Evolutionary conservation across 2,888 invertebrate genomes (phyloP), one percentile per base, ranked within the genome.

Genomic region (Erynnis tages): DNA sequence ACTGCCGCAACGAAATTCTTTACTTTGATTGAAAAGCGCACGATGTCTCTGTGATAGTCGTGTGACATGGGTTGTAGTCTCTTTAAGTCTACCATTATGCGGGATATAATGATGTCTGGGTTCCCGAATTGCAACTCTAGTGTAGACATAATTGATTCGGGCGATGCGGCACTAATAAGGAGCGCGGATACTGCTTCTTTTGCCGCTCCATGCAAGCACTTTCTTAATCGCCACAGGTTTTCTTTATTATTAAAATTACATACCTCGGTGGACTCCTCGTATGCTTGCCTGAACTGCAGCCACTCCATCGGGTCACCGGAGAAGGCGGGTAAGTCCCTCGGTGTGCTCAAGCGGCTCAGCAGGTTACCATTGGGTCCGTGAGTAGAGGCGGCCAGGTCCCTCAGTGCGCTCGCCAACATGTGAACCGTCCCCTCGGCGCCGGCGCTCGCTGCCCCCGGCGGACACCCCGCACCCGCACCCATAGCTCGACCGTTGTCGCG

Each of bases 201-300:
- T 1, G 66, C 64, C 0, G 53, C 43, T 4, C 63, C 65, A 17
- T 44, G 57, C 4, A 67, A 55, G 40, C 62, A 60, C 27, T 57
- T 64, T n/a, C 63, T 25, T 16, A 65, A 14, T 0, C 66, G 32
- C 62, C 62, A 62, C 4, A 64, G 3, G 17, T 64, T 66, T 49
- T 66, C 65, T 7, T 46, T 52, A n/a, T 55, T 50, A 4, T 8
- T 27, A 25, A 41, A 41, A 2, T 27, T 16, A 27, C 41, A 41
- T 1, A 41, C 14, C 16, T 41, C 14, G 0, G 25, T 27, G 4
- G 41, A 41, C 5, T 41, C 41, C 1, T 41, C 27, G 10, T 16
- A 41, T 8, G 16, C 27, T 14, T 27, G 27, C 10, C 27, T 27
- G 10, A 41, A 41, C 10, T 41, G 27, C 8, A 41, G 5, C 41